Percentiles rank a stretch among this genome's conserved stretches.
Conservation (phyloP, 2,113 vertebrate genomes). For the Pelvicachromis taeniatus region DNA sequence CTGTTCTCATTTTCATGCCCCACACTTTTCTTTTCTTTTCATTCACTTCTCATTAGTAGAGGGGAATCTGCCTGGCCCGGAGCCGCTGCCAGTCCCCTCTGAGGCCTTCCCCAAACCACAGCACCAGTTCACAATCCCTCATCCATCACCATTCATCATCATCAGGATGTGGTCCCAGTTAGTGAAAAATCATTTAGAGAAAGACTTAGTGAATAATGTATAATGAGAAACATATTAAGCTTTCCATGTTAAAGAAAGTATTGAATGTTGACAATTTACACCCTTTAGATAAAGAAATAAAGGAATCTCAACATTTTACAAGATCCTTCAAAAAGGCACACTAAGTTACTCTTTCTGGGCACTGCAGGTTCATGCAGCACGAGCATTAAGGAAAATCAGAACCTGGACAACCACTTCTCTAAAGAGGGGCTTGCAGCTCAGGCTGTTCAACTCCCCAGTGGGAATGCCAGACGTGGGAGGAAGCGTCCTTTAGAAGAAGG, state of each 20-base stretch:
- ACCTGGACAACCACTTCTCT: constrained; percentile 82
- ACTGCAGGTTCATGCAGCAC: constrained; percentile 93
- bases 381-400: constrained; percentile 89
- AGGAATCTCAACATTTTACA: constrained; percentile 96
- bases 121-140: too few species aligned
- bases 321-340: constrained; percentile 94
- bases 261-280: neutral
- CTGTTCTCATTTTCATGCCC: too few species aligned
- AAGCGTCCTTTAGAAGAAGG: constrained; percentile 91
- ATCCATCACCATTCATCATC: too few species aligned
- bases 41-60: too few species aligned
- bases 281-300: constrained; percentile 21
- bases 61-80: too few species aligned
- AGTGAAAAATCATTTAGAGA: neutral
- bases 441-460: constrained; percentile 78
- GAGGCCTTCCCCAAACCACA: too few species aligned
- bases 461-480: constrained; percentile 75
- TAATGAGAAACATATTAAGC: neutral
- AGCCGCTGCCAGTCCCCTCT: too few species aligned
- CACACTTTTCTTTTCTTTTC: too few species aligned
- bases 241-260: neutral
- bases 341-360: constrained; percentile 86
- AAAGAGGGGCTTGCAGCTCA: constrained; percentile 74
- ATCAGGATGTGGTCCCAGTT: too few species aligned
- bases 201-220: neutral